Base-by-base conservation (phyloP, 2,797 vertebrate species). In the Pseudochirops cupreus region DNA sequence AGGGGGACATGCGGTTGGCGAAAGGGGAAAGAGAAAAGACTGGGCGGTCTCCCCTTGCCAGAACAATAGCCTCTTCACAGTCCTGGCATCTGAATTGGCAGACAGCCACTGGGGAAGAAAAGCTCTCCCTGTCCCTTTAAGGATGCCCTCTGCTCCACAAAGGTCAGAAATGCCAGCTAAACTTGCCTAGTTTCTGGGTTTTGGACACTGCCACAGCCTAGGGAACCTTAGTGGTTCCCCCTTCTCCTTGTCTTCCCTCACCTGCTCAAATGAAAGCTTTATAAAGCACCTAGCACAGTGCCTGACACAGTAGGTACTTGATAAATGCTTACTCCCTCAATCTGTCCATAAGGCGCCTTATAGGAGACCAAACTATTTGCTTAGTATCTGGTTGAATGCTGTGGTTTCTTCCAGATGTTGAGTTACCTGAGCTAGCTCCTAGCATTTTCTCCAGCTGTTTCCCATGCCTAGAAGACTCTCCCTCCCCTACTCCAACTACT, bases 11-110 rank as follows among this genome's bases (percentile, higher is more conserved):
- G 1, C 0, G 0, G 58, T 62, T 50, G 57, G 91, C 95, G 96
- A 96, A 2, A 74, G 94, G 92, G 62, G 98, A 1, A 3, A 97
- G 90, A 97, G 90, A 28, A 98, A 97, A 96, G 96, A 98, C 98
- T 97, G 96, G 98, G 94, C 39, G 4, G 97, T 96, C 93, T 57
- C 96, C 95, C 96, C 95, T 91, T 56, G 96, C 98, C 90, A 92
- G 96, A 98, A 98, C 98, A 98, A 99, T 97, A 97, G 97, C 87
- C 53, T 92, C 98, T 98, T 98, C 98, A 98, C 97, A 96, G 95
- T 97, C 91, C 97, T 96, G 98, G 98, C 98, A 98, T 98, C 97
- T 92, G 92, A 97, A 95, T 96, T 94, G 98, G 96, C 98, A 31
- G 97, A 91, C 91, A 7, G 98, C 98, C 98, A 92, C 96, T 31